These are phyloP conservation scores for Sclerodermus sp. DNA, from an alignment of 2,888 invertebrate species.

Conservation along the genomic window DNA sequence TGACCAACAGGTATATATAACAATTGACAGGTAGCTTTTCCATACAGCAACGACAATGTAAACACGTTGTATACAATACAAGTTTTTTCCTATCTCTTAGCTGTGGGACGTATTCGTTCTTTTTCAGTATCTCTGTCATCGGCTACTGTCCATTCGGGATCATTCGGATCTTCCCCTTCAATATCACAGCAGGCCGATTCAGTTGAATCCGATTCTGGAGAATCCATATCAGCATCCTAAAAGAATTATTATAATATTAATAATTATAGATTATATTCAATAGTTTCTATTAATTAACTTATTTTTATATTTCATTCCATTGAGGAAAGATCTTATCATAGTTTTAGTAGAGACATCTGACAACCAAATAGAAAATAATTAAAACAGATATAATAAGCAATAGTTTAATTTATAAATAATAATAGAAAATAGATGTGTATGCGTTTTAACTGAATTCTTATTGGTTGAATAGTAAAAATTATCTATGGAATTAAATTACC, in stretches of 20 bases:
- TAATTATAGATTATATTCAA: not conserved
- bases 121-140: slow-evolving; percentile 58
- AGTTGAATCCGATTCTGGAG: slow-evolving; percentile 58
- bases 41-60: slow-evolving; percentile 46
- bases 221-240: slow-evolving; percentile 59
- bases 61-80: slow-evolving; percentile 37
- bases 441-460: too few relatives aligned
- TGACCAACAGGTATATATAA: slow-evolving; percentile 55
- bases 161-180: slow-evolving; percentile 76
- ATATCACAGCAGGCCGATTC: slow-evolving; percentile 66
- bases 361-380: too few relatives aligned
- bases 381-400: too few relatives aligned
- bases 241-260: too few relatives aligned
- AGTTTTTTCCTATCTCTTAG: slow-evolving; percentile 55
- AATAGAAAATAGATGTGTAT: too few relatives aligned
- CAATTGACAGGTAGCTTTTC: slow-evolving; percentile 54
- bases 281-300: not conserved
- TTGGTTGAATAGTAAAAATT: too few relatives aligned
- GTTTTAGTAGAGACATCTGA: too few relatives aligned
- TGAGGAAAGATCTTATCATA: too few relatives aligned
- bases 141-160: slow-evolving; percentile 76
- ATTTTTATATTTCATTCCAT: too few relatives aligned
- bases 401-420: too few relatives aligned
- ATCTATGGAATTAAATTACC: too few relatives aligned
- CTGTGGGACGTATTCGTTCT: slow-evolving; percentile 55